These are phyloP conservation scores for Athalia rosae DNA, from an alignment of 2,888 invertebrate genomes.

Conservation along the genomic window DNA sequence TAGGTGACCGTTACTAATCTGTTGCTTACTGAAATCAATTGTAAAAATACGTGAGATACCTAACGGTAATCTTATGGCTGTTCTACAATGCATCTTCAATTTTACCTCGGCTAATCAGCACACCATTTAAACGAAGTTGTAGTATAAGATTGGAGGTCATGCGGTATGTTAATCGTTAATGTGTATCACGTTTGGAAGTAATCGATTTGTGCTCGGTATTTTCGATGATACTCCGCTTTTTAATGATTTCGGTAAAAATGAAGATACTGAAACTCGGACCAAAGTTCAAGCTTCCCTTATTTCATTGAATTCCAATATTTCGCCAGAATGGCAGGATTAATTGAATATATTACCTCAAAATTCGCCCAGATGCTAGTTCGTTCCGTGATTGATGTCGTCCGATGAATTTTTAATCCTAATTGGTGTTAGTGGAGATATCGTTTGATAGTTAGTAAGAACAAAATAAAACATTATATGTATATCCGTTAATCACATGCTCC, in stretches of 20 bases:
- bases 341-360: background rate
- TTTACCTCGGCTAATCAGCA: conserved; percentile 12
- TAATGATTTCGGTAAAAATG: conserved; percentile 1
- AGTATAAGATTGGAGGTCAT: conserved; percentile 11
- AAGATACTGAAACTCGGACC: conserved; percentile 27
- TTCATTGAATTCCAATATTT: background rate
- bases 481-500: conserved; percentile 22
- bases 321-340: background rate
- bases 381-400: background rate
- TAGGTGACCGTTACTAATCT: conserved; percentile 34
- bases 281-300: background rate
- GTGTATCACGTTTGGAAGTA: conserved; percentile 25
- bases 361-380: background rate
- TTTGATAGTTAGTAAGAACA: conserved; percentile 5
- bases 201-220: conserved; percentile 25
- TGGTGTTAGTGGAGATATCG: conserved; percentile 26
- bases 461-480: conserved; percentile 4
- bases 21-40: conserved; percentile 34
- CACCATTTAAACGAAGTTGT: background rate
- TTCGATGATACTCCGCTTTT: conserved; percentile 2
- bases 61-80: conserved; percentile 31
- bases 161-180: background rate
- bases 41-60: conserved; percentile 34
- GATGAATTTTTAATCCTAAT: conserved; percentile 22
- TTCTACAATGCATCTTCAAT: conserved; percentile 22